Percentiles rank a stretch among this genome's conserved stretches.
These are phyloP conservation scores for Drosophila tani DNA, from an alignment of 1,140 invertebrate species.

Conservation along the genomic window DNA sequence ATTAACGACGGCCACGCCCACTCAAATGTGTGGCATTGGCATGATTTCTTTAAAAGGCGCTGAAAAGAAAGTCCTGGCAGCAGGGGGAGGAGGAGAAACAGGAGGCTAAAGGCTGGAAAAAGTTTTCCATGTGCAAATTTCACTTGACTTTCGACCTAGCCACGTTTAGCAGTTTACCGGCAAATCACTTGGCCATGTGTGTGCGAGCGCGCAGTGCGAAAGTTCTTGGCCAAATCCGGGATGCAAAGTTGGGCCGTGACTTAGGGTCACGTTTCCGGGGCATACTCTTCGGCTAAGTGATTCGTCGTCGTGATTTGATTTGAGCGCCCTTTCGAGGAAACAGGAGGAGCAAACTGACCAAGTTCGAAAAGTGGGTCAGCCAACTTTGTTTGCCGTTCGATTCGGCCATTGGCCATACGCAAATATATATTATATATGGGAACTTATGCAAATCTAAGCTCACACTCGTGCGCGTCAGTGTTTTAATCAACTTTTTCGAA, in stretches of 20 bases:
- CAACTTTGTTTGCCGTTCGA: slow-evolving; percentile 60
- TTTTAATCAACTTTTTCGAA: slow-evolving; percentile 64
- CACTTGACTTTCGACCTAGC: slow-evolving; percentile 66
- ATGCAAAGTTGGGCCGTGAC: slow-evolving; percentile 63
- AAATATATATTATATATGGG: not conserved
- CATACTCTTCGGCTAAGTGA: slow-evolving; percentile 72
- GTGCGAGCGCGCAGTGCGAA: slow-evolving; percentile 14
- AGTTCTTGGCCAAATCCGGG: slow-evolving; percentile 39
- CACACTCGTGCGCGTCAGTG: slow-evolving; percentile 16
- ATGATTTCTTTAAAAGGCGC: slow-evolving; percentile 64
- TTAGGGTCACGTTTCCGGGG: slow-evolving; percentile 60
- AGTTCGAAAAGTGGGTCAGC: slow-evolving; percentile 61
- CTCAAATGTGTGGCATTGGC: slow-evolving; percentile 62
- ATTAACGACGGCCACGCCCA: slow-evolving; percentile 31
- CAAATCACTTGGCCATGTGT: slow-evolving; percentile 71
- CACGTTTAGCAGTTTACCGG: slow-evolving; percentile 78
- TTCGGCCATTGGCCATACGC: slow-evolving; percentile 51
- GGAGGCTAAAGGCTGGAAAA: slow-evolving; percentile 21
- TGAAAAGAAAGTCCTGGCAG: slow-evolving; percentile 20
- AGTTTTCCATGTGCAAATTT: slow-evolving; percentile 66
- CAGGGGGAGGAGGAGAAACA: not conserved
- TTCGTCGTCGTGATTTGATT: slow-evolving; percentile 81
- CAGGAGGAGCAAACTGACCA: slow-evolving; percentile 32
- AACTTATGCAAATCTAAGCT: slow-evolving; percentile 50
- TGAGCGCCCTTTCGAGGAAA: slow-evolving; percentile 32